A percentile compares a stretch with the other conserved stretches of the same genome.
Evolutionary conservation across 2,888 invertebrate species (phyloP).

Genomic region (Lacanobia wlatinum): DNA sequence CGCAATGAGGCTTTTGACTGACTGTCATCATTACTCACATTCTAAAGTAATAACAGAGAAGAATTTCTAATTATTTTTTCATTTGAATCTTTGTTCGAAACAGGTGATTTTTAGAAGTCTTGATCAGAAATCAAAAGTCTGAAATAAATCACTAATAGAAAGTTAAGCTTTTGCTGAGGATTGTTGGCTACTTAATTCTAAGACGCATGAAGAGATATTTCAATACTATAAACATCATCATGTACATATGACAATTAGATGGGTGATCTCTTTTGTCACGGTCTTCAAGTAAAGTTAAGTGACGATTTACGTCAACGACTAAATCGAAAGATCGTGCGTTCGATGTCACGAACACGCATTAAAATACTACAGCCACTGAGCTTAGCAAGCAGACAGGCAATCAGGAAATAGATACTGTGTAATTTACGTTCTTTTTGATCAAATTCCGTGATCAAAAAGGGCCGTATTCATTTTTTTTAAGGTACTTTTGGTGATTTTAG

Average conservation of each 20-base stretch:
- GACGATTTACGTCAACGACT: conserved; percentile 13
- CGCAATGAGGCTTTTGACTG: not conserved
- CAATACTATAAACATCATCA: not conserved
- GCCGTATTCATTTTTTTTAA: no score
- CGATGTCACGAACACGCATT: conserved; percentile 48
- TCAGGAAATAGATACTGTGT: conserved; percentile 21
- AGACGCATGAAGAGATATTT: no score
- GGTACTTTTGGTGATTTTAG: no score
- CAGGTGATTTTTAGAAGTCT: no score
- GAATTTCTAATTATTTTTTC: not conserved
- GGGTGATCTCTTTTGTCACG: not conserved
- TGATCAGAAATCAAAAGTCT: no score
- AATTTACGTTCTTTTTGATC: not conserved
- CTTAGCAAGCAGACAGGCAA: conserved; percentile 23
- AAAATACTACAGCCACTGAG: conserved; percentile 22
- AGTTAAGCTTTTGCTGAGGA: no score
- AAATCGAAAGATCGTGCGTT: conserved; percentile 42
- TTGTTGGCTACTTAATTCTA: no score
- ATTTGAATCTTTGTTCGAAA: not conserved
- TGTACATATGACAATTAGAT: not conserved
- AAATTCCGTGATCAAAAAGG: not conserved
- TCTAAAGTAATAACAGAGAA: not conserved
- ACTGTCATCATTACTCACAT: not conserved
- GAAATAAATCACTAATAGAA: no score
- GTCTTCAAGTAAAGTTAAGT: not conserved